Evolutionary conservation across 2,888 invertebrate genomes (phyloP).

Genomic region (Phaonia tiefii): DNA sequence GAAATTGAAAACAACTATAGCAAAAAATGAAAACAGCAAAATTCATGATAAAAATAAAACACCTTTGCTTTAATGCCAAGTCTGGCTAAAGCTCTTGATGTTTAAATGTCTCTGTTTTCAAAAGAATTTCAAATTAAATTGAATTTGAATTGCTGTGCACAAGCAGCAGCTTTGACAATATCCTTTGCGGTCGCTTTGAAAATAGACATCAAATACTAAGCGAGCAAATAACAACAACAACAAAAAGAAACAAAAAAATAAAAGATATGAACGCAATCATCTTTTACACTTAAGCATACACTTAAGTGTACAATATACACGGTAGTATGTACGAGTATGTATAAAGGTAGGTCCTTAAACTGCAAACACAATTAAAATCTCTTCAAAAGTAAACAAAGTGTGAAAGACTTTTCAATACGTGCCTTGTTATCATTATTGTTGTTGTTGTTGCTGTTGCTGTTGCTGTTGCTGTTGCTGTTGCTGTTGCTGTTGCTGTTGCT

Average conservation of each 20-base stretch:
- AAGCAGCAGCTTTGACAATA: constrained; percentile 7
- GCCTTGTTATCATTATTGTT: background rate
- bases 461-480: background rate
- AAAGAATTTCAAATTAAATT: constrained; percentile 13
- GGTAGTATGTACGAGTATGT: no score
- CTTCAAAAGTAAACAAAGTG: constrained; percentile 15
- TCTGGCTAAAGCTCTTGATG: constrained; percentile 21
- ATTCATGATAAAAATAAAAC: constrained; percentile 2
- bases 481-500: no score
- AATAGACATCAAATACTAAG: background rate
- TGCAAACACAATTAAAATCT: constrained; percentile 10
- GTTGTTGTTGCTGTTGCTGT: background rate
- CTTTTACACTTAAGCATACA: background rate
- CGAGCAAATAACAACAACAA: background rate
- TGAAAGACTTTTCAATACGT: background rate
- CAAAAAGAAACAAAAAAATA: background rate
- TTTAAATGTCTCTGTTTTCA: constrained; percentile 4
- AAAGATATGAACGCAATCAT: background rate
- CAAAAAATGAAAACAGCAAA: background rate
- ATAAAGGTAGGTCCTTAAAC: no score
- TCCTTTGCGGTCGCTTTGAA: constrained; percentile 14
- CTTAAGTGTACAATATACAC: no score
- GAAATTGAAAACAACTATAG: background rate
- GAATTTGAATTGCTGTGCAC: constrained; percentile 17
- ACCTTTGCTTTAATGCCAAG: background rate